Evolutionary conservation across 1,140 invertebrate species (phyloP), one percentile per base, ranked within the genome.

Genomic region (Atta cephalotes): DNA sequence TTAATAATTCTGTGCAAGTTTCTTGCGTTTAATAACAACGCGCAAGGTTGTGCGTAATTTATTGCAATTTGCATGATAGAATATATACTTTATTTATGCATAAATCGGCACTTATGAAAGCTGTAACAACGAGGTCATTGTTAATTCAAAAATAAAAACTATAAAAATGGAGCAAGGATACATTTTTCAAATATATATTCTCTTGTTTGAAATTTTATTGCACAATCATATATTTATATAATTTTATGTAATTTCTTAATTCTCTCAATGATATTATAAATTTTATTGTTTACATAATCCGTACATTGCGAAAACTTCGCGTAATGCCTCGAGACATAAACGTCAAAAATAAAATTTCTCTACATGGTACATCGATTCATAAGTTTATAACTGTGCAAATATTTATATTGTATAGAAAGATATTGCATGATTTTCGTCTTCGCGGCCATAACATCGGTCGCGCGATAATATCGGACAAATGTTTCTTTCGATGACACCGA

Each of bases 1-100:
- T 53, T 80, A 68, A 80, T 80, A 68, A 80, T 53, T 68, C 14
- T 21, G 56, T 35, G 56, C n/a, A 6, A 39, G 28, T 25, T 25
- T 60, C n/a, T 39, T 39, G 21, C n/a, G n/a, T 39, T 76, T 76
- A 76, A 76, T 77, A 77, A 77, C 25, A 39, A 25, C n/a, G 5
- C 28, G 49, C 62, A 68, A 58, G 25, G 16, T 53, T 21, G 56
- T 63, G 53, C 53, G 49, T 88, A 88, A 88, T 87, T 88, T 88
- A 88, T 88, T 87, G 60, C 25, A 51, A 49, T 71, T 25, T 71
- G 14, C 14, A 74, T 56, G 31, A 74, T 16, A 28, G 45, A 85
- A 86, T 88, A 92, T 84, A 87, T 90, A 87, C 70, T 92, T 92
- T 88, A 89, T 90, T 91, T 82, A 89, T 88, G 88, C 72, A 87